Conservation (phyloP, 2,113 vertebrate genomes). For the Brachypodius melanocephalos region DNA sequence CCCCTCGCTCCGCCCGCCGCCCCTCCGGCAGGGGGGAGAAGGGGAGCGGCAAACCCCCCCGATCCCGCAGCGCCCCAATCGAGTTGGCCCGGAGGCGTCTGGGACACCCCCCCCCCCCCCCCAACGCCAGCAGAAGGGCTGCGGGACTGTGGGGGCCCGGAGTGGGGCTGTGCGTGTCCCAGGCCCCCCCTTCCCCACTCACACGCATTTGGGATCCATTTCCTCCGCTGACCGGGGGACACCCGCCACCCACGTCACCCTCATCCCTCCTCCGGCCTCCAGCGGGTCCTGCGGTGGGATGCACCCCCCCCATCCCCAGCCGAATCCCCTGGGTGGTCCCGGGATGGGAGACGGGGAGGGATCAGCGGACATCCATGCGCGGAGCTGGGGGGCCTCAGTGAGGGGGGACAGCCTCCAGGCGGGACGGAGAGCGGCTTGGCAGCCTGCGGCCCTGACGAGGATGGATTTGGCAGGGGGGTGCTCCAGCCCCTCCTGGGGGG, state of each 20-base stretch:
- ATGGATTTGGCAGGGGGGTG: not conserved
- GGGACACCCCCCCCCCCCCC: no score
- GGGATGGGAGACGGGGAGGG: not conserved
- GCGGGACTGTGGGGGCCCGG: not conserved
- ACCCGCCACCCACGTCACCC: slow-evolving; percentile 8
- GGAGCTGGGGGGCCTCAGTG: slow-evolving; percentile 4
- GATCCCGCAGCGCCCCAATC: not conserved
- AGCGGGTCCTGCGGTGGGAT: not conserved
- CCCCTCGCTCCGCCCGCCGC: not conserved
- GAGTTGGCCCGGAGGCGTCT: not conserved
- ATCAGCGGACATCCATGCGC: not conserved
- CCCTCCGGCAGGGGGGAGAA: not conserved
- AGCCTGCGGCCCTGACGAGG: not conserved
- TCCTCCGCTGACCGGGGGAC: not conserved
- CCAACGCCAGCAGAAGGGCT: not conserved
- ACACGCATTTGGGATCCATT: slow-evolving; percentile 32
- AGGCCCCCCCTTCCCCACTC: not conserved
- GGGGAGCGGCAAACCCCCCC: not conserved
- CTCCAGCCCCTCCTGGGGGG: not conserved
- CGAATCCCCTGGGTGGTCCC: slow-evolving; percentile 34
- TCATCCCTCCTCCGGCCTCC: not conserved
- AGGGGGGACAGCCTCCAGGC: not conserved
- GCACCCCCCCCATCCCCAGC: not conserved
- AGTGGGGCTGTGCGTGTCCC: not conserved
- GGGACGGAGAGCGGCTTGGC: not conserved